Evolutionary conservation across 2,113 vertebrate species (phyloP).

Genomic region (Grammatotria lemairii): DNA sequence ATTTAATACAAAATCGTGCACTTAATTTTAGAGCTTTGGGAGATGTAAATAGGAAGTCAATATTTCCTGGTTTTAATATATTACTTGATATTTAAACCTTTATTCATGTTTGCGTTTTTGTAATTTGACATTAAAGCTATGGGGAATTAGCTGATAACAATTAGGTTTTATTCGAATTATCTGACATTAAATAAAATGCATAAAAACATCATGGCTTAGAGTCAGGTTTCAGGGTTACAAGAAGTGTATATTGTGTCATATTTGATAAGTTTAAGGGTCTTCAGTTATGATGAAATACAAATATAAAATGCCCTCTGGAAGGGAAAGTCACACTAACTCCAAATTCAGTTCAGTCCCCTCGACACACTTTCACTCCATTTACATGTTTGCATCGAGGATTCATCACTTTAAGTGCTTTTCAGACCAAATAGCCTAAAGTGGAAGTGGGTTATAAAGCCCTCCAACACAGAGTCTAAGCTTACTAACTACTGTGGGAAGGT

Average conservation of each 20-base stretch:
- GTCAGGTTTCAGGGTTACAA: neutral
- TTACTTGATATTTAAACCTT: neutral
- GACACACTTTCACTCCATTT: neutral
- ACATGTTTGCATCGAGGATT: neutral
- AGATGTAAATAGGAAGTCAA: neutral
- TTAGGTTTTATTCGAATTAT: fast-evolving
- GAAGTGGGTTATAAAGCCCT: neutral
- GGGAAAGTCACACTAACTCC: neutral
- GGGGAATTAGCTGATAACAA: neutral
- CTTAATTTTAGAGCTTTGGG: neutral
- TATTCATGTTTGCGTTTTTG: neutral
- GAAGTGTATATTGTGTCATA: neutral
- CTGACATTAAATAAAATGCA: neutral
- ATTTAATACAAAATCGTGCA: neutral
- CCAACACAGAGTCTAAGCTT: neutral
- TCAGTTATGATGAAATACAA: neutral
- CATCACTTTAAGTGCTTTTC: neutral
- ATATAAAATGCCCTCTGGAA: neutral
- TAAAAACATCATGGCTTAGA: neutral
- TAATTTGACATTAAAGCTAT: neutral
- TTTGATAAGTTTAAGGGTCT: neutral
- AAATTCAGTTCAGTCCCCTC: neutral
- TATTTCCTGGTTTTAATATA: neutral
- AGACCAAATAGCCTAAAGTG: neutral
- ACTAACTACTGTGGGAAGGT: neutral